A percentile compares a stretch with the other conserved stretches of the same genome.
Evolutionary conservation across 2,888 invertebrate genomes (phyloP).

Genomic region (Euproctis similis): DNA sequence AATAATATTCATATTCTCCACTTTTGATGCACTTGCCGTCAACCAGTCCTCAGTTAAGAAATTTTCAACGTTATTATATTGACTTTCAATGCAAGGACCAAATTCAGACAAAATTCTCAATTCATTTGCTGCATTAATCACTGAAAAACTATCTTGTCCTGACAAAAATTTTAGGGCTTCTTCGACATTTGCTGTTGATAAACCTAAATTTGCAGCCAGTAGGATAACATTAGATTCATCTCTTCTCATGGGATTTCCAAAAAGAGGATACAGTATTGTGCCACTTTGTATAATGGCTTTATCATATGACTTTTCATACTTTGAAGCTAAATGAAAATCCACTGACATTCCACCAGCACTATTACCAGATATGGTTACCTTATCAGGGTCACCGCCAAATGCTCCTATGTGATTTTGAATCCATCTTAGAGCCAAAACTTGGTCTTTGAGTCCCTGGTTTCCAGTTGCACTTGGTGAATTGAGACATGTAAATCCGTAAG

Average conservation of each 20-base stretch:
- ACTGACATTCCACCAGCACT: slow-evolving; percentile 22
- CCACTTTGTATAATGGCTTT: slow-evolving; percentile 39
- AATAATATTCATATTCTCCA: slow-evolving; percentile 24
- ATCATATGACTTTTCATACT: slow-evolving; percentile 20
- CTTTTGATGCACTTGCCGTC: slow-evolving; percentile 17
- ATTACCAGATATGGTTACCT: slow-evolving; percentile 22
- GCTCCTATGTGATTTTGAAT: slow-evolving; percentile 20
- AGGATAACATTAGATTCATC: slow-evolving; percentile 20
- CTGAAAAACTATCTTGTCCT: slow-evolving; percentile 16
- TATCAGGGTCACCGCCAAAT: slow-evolving; percentile 22
- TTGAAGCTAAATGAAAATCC: slow-evolving; percentile 18
- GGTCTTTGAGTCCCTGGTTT: slow-evolving; percentile 26
- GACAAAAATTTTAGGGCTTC: slow-evolving; percentile 32
- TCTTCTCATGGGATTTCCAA: slow-evolving; percentile 17
- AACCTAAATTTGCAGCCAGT: slow-evolving; percentile 29
- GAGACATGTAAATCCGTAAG: slow-evolving; percentile 25
- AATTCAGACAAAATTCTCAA: slow-evolving; percentile 15
- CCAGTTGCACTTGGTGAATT: slow-evolving; percentile 19
- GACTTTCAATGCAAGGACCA: slow-evolving; percentile 30
- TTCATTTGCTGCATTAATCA: slow-evolving; percentile 22
- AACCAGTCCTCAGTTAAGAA: slow-evolving; percentile 26
- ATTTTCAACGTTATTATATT: slow-evolving; percentile 26
- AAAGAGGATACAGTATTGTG: slow-evolving; percentile 14
- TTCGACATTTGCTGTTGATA: slow-evolving; percentile 17
- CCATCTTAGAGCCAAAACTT: slow-evolving; percentile 22